Evolutionary conservation across 1,140 invertebrate species (phyloP).

Genomic region (Drosophila lacteicornis): DNA sequence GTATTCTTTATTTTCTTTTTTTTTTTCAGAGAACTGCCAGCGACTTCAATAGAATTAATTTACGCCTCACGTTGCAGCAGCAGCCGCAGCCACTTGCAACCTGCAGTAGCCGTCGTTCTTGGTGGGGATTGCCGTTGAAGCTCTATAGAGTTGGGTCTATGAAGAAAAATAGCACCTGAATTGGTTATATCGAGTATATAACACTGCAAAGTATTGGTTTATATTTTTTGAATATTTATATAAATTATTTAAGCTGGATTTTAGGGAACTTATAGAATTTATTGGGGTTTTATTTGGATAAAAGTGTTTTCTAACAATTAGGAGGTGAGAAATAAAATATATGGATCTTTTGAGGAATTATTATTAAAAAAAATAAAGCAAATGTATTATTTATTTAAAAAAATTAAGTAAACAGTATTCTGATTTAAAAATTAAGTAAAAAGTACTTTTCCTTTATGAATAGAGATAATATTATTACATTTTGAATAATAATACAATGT

Average conservation of each 20-base stretch:
- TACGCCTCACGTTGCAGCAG: slow-evolving; percentile 77
- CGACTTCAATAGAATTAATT: slow-evolving; percentile 84
- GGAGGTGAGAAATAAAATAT: too few relatives aligned
- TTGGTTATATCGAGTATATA: not conserved
- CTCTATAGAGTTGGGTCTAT: not conserved
- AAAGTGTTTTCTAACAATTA: not conserved
- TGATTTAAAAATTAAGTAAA: too few relatives aligned
- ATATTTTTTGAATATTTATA: not conserved
- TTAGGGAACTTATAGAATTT: not conserved
- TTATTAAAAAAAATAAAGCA: not conserved
- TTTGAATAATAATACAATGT: too few relatives aligned
- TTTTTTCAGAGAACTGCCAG: slow-evolving; percentile 79
- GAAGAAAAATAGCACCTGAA: slow-evolving; percentile 10
- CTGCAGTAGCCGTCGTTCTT: slow-evolving; percentile 30
- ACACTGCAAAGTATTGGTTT: not conserved
- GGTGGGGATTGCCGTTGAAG: slow-evolving; percentile 4
- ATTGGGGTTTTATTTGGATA: not conserved
- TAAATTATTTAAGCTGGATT: not conserved
- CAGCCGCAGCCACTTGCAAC: slow-evolving; percentile 32
- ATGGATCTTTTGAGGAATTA: too few relatives aligned
- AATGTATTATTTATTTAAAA: too few relatives aligned
- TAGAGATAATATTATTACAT: not conserved
- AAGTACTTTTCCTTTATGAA: too few relatives aligned
- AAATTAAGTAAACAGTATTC: not conserved
- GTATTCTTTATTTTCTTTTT: slow-evolving; percentile 10